phyloP scores from a whole-genome alignment of 2,888 invertebrate species.

The Volucella bombylans region DNA sequence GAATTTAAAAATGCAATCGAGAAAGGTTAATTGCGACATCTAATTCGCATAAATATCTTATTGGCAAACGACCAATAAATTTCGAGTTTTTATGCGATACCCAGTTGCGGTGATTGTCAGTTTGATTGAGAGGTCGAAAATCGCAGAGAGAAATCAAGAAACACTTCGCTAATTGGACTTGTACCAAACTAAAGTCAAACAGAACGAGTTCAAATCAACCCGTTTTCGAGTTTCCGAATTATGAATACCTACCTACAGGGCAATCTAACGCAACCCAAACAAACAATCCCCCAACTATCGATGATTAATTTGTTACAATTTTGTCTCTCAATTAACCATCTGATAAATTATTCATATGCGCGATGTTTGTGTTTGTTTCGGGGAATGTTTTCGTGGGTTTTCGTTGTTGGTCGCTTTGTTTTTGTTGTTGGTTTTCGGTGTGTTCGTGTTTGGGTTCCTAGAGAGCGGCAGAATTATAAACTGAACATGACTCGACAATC shows the following conservation, averaged over 20 bases:
- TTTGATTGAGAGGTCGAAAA: slow-evolving; percentile 1
- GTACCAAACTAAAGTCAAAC: not conserved
- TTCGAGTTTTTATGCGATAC: slow-evolving; percentile 20
- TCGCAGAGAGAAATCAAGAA: not conserved
- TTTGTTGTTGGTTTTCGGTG: slow-evolving; percentile 14
- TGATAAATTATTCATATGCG: slow-evolving; percentile 62
- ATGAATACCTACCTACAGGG: slow-evolving; percentile 14
- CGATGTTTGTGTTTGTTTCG: slow-evolving; percentile 35
- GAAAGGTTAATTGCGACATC: slow-evolving; percentile 56
- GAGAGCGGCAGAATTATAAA: slow-evolving; percentile 48
- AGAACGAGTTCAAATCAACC: too few relatives aligned
- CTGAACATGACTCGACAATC: slow-evolving; percentile 66
- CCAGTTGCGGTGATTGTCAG: slow-evolving; percentile 14
- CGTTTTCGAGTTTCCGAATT: too few relatives aligned
- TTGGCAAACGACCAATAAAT: slow-evolving; percentile 10
- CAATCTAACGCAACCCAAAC: slow-evolving; percentile 14
- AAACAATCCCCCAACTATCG: slow-evolving; percentile 37
- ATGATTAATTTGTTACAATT: slow-evolving; percentile 71
- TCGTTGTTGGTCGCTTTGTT: not conserved
- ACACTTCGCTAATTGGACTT: slow-evolving; percentile 18
- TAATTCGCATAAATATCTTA: slow-evolving; percentile 60
- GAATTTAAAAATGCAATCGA: slow-evolving; percentile 55
- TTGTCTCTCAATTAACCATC: slow-evolving; percentile 65
- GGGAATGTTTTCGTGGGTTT: slow-evolving; percentile 9
- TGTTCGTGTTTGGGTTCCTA: slow-evolving; percentile 35